Evolutionary conservation across 2,888 invertebrate species (phyloP).

Genomic region (Machimus atricapillus): DNA sequence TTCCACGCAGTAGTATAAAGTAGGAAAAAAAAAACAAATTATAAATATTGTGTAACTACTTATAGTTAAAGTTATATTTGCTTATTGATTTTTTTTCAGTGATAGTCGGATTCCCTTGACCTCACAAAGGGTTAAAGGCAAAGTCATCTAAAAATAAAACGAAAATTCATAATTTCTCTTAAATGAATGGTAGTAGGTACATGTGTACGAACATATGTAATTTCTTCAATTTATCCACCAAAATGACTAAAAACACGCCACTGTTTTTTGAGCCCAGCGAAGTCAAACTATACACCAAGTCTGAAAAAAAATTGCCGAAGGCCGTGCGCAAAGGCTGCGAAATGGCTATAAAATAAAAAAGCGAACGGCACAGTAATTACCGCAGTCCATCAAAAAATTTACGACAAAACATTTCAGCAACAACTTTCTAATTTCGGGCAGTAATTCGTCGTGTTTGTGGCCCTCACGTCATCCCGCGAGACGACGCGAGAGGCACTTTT

Average conservation of each 20-base stretch:
- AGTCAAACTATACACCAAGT: not conserved
- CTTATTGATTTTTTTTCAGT: no score
- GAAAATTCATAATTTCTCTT: not conserved
- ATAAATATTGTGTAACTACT: no score
- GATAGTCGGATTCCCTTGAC: no score
- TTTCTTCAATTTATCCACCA: not conserved
- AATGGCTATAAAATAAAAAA: not conserved
- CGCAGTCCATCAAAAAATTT: slow-evolving; percentile 1
- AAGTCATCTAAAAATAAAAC: no score
- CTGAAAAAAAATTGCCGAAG: not conserved
- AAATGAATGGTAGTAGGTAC: not conserved
- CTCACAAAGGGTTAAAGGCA: no score
- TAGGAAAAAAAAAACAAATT: no score
- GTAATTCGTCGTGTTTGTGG: not conserved
- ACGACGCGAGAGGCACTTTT: not conserved
- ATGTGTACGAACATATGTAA: not conserved
- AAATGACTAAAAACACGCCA: not conserved
- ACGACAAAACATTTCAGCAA: slow-evolving; percentile 3
- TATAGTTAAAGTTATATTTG: no score
- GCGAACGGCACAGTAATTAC: not conserved
- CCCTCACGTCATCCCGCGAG: not conserved
- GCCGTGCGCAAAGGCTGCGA: not conserved
- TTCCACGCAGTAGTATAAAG: no score
- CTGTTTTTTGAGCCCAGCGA: not conserved
- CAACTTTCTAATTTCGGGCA: slow-evolving; percentile 9